Base-by-base conservation (phyloP, 2,797 vertebrate genomes). In the Mus spretus region DNA sequence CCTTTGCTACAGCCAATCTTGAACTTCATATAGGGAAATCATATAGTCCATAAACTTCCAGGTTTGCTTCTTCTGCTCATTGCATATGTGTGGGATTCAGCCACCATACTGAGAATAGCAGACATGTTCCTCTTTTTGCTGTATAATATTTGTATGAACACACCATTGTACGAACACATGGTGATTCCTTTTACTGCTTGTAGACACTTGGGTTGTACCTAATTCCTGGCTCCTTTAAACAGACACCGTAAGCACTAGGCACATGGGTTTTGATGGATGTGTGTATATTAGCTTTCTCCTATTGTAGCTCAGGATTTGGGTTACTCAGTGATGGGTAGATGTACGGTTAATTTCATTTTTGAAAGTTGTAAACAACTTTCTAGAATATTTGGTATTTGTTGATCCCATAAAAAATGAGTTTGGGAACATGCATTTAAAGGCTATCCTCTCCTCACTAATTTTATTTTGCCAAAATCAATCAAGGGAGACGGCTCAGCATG, bases 141-240 rank as follows among this genome's bases (percentile, higher is more conserved):
- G 13, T 55, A 17, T 83, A 31, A 12, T 28, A 65, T 81, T 80
- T 44, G 44, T 44, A 44, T 44, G 44, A 44, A 44, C 40, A 44
- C 4, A 44, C 28, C 40, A 1, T 5, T 34, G 20, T 28, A 6
- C 4, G 44, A 44, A 44, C 5, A 44, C 5, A 44, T 44, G 44
- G 44, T 59, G 14, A 67, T 67, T 61, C 44, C 31, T n/a, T 83
- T 50, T 50, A 2, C 31, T 12, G 3, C 34, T 20, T 85, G 83
- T n/a, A 67, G 31, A 34, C 11, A 12, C 40, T 61, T 55, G 61
- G 50, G 8, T 75, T 91, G 72, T 53, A 44, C 34, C 57, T 55
- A 59, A 34, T 44, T 57, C 22, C 65, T 90, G 59, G 47, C 61
- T 37, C 26, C 92, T 88, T 96, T 84, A 78, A 96, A 55, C n/a